phyloP scores from a whole-genome alignment of 2,888 invertebrate genomes.

The Heteromurus nitidus region DNA sequence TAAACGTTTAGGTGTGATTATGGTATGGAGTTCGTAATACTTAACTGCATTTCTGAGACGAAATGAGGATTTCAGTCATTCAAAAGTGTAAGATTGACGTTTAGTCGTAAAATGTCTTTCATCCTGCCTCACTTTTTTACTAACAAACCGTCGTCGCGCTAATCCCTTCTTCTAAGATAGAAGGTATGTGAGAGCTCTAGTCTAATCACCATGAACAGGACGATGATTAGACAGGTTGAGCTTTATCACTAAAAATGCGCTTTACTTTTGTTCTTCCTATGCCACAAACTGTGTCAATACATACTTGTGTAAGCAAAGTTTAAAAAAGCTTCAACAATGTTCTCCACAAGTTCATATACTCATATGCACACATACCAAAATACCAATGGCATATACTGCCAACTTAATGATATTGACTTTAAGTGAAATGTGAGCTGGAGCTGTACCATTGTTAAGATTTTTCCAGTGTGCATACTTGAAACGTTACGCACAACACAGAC shows the following conservation, averaged over 20 bases:
- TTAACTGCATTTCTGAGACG: neutral
- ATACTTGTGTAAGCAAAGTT: neutral
- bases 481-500: slow-evolving; percentile 3
- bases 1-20: neutral
- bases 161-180: slow-evolving; percentile 38
- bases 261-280: slow-evolving; percentile 21
- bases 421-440: too few relatives aligned
- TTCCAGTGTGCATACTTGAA: neutral
- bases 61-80: neutral
- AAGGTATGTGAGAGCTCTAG: too few relatives aligned
- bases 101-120: neutral
- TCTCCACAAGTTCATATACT: neutral
- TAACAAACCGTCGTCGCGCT: neutral
- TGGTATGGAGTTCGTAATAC: neutral
- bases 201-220: slow-evolving; percentile 32
- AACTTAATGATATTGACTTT: too few relatives aligned
- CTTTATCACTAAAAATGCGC: slow-evolving; percentile 20
- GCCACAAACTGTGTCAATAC: neutral
- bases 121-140: neutral
- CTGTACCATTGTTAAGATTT: neutral
- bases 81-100: neutral
- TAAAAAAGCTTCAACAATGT: neutral
- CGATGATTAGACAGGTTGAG: slow-evolving; percentile 28
- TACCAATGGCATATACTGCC: too few relatives aligned
- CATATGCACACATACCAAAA: too few relatives aligned